A percentile compares a stretch with the other conserved stretches of the same genome.
Conservation (phyloP, 2,113 vertebrate genomes). For the Fulmarus glacialis region DNA sequence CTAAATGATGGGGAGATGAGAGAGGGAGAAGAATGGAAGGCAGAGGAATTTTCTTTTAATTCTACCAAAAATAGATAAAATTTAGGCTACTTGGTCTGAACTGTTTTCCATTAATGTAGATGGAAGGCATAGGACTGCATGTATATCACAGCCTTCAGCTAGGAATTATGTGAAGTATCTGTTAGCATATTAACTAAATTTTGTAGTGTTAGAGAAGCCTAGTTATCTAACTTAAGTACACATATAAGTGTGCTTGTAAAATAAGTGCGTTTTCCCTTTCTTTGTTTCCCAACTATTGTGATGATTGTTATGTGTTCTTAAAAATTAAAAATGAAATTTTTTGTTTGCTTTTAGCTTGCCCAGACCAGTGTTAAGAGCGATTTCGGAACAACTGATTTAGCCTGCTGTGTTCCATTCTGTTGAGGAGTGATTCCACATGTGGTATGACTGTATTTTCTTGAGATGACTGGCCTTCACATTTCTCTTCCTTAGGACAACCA, state of each 20-base stretch:
- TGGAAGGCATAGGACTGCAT: not conserved
- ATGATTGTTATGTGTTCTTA: not conserved
- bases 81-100: not conserved
- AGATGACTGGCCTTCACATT: not conserved
- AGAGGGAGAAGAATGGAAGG: not conserved
- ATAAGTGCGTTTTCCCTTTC: not conserved
- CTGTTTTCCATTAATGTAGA: not conserved
- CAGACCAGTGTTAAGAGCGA: not conserved
- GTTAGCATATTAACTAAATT: not conserved
- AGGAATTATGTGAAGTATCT: not conserved
- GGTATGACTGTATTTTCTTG: not conserved
- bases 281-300: not conserved
- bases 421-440: not conserved
- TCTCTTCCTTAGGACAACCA: not conserved
- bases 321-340: not conserved
- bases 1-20: not conserved
- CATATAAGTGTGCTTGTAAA: not conserved
- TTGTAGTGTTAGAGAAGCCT: not conserved
- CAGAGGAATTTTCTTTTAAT: not conserved
- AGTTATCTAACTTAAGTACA: not conserved
- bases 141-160: not conserved
- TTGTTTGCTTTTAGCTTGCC: not conserved
- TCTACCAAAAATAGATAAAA: not conserved
- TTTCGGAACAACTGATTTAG: not conserved
- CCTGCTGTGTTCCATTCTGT: not conserved